Evolutionary conservation across 2,113 vertebrate genomes (phyloP), one percentile per base, ranked within the genome.

Genomic region (Mus spicilegus): DNA sequence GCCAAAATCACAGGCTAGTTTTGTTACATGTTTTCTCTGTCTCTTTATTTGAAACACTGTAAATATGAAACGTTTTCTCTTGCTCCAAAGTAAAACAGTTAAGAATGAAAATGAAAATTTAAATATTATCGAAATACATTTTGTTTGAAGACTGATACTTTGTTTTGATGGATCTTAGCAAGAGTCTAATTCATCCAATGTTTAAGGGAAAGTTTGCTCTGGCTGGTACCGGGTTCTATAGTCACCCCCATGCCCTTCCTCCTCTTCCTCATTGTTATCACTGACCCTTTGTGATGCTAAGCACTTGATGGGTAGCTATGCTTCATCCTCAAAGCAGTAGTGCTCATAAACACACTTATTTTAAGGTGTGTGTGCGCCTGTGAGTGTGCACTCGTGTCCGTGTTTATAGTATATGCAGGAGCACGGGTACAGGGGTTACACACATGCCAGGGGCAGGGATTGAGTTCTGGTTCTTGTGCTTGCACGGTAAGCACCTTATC

Each of bases 81-180:
- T 16, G 86, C 42, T 63, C 67, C 46, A 65, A 54, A 56, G 63
- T 42, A 67, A 67, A 85, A 80, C 49, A 17, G 51, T 73, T 30
- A 70, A 77, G 33, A 49, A 91, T 65, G 19, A 54, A 90, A 96
- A 51, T 58, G 4, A 81, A 91, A 72, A 72, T 90, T 88, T 58
- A 78, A 93, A 93, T 65, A 75, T 51, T 73, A 56, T 72, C 22
- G n/a, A 80, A 82, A 70, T 88, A 42, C 72, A 58, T 56, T 94
- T 89, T 94, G 16, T 77, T 86, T 92, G 51, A 89, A 89, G 75
- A 85, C 39, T 75, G 26, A 20, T 14, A 73, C 90, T 89, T 93
- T 95, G 65, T 75, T 89, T 77, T 77, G 69, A 86, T 85, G 51
- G 85, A 70, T 80, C 95, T 96, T 88, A 69, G n/a, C 33, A 61